Evolutionary conservation across 2,888 invertebrate genomes (phyloP).

Genomic region (Cacoxenus indagator): DNA sequence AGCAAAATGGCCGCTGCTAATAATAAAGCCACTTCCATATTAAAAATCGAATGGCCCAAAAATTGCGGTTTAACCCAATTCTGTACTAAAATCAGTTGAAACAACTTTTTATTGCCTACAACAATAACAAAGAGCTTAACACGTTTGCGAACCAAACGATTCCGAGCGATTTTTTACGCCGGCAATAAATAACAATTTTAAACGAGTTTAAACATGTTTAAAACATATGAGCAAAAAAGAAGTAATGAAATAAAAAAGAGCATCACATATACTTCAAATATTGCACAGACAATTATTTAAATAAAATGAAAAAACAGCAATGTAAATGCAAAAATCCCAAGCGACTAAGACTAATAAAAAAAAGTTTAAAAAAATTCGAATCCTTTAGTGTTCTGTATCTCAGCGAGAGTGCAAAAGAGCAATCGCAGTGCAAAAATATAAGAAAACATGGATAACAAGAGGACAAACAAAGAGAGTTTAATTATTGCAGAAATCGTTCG

Average conservation of each 20-base stretch:
- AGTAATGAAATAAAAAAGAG: not conserved
- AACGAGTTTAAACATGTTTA: not conserved
- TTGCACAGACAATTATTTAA: constrained; percentile 12
- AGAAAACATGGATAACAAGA: no score
- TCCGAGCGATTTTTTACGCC: not conserved
- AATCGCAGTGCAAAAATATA: no score
- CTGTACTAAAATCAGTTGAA: not conserved
- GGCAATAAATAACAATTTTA: not conserved
- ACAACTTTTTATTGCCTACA: not conserved
- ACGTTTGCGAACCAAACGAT: not conserved
- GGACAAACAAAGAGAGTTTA: no score
- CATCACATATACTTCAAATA: not conserved
- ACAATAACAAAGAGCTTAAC: not conserved
- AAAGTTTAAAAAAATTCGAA: no score
- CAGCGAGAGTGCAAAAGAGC: no score
- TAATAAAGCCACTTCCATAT: no score
- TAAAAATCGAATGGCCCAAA: not conserved
- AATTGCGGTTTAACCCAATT: not conserved
- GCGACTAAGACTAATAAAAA: not conserved
- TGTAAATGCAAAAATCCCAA: constrained; percentile 10
- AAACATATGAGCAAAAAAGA: not conserved
- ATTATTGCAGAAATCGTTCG: no score
- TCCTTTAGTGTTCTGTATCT: no score
- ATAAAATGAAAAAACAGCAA: constrained; percentile 22
- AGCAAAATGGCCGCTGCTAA: no score